Evolutionary conservation across 2,797 vertebrate genomes (phyloP), one percentile per base, ranked within the genome.

Genomic region (Syngnathus acus): DNA sequence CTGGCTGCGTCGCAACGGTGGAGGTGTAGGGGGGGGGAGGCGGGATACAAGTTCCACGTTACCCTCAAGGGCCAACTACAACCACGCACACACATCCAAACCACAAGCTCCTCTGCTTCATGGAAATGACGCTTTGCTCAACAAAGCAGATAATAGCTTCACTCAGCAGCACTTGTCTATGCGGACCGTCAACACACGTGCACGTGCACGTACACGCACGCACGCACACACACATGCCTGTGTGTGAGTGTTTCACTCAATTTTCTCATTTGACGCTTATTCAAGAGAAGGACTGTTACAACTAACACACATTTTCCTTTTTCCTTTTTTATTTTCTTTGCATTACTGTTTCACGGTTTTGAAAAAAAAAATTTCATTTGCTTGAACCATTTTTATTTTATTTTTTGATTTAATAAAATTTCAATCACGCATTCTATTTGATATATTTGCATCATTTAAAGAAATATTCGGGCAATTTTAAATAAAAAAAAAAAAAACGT

Each of bases 1-100:
- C 39, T 21, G 59, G 39, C 59, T 42, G 59, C 39, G 78, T 86
- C 73, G 68, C 82, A 87, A 84, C 84, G 50, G 50, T 21, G 50
- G 50, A 51, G 50, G 50, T n/a, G 50, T 51, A 1, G 50, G 48
- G 19, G 48, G 16, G 16, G 16, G 37, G 17, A 17, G 88, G 42
- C 10, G 42, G 21, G 9, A 54, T 26, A 26, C 51, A 23, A 54
- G 14, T 57, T 38, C 13, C 55, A 37, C 55, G 55, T 37, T 57
- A 57, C 16, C 26, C 55, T 81, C 65, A 68, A 64, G 66, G 79
- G 86, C 59, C 39, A 21, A 42, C 32, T 32, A 32, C 11, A 23
- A 61, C 1, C 38, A 19, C 38, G 2, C 32, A 32, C 32, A 32
- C 32, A 32, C 32, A 32, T 32, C 32, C 32, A 26, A 21, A 53